phyloP scores from a whole-genome alignment of 2,113 vertebrate genomes.

The Hypocryptadius cinnamomeus region DNA sequence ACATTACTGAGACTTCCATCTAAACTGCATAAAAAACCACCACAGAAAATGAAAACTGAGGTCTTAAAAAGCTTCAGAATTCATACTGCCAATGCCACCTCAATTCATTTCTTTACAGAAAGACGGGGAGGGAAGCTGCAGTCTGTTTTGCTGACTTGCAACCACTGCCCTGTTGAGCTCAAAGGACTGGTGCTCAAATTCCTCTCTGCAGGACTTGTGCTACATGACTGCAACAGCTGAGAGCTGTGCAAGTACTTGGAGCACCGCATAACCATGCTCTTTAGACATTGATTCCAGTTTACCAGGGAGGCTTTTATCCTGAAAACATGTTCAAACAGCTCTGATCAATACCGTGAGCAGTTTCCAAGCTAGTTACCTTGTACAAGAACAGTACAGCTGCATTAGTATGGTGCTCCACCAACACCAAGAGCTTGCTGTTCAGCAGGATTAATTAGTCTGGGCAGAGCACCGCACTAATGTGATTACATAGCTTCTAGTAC shows the following conservation, averaged over 20 bases:
- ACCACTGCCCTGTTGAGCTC: not conserved
- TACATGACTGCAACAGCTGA: not conserved
- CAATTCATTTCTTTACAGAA: not conserved
- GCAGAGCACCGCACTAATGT: not conserved
- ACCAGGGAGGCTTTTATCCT: not conserved
- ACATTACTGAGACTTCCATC: not conserved
- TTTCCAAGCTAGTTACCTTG: not conserved
- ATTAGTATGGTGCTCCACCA: conserved; percentile 27
- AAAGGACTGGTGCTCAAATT: not conserved
- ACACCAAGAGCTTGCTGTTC: not conserved
- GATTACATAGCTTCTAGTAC: conserved; percentile 33
- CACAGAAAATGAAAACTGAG: not conserved
- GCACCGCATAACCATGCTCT: not conserved
- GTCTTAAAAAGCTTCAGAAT: not conserved
- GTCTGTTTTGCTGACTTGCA: not conserved
- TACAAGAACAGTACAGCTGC: not conserved
- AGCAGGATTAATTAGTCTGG: conserved; percentile 39
- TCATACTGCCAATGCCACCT: not conserved
- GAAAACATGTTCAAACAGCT: not conserved
- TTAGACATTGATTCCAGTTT: not conserved
- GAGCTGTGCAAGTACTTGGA: not conserved
- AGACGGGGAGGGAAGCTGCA: not conserved
- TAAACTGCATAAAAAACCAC: not conserved
- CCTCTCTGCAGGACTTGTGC: not conserved
- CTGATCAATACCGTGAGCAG: not conserved